Base-by-base conservation (phyloP, 2,888 invertebrate genomes). In the Drosophila stalkeri region DNA sequence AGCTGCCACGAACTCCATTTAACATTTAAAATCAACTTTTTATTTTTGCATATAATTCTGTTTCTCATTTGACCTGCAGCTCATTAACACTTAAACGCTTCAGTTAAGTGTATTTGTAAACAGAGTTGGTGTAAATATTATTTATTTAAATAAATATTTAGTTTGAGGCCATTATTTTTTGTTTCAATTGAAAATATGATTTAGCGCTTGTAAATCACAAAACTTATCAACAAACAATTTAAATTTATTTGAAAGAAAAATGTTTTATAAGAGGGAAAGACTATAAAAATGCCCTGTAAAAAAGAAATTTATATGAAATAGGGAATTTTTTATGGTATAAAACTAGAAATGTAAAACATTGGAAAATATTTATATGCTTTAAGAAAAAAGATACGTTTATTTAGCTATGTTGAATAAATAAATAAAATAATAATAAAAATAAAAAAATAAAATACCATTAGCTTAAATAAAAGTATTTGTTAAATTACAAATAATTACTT, bases 11-110 rank as follows among this genome's bases (percentile, higher is more conserved):
- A 47, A 46, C 44, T 44, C 7, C 57, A 44, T 57, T 55, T 41
- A 55, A 23, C 55, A 39, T 55, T 27, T 39, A 18, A 6, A 33
- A 33, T 47, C n/a, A 7, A 6, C 14, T 20, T 52, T 57, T 37
- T 14, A 44, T n/a, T 18, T 16, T 23, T 31, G 18, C 39, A 11
- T 57, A 9, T 9, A 46, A 7, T 61, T 11, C 3, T 37, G 33
- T n/a, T 12, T 16, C 7, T 16, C 16, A 46, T 43, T n/a, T 51
- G 55, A 27, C 8, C 54, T 23, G 23, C 27, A 43, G 59, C 85
- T 84, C 82, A 86, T 85, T 86, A 86, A 89, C 70, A 87, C 72
- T 76, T 89, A 77, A 84, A 84, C 64, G 82, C 77, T 31, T 59
- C 56, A 73, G 75, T 86, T 70, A 56, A 23, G 77, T 71, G 69